phyloP scores from a whole-genome alignment of 2,797 vertebrate species.

The Acipenser ruthenus region DNA sequence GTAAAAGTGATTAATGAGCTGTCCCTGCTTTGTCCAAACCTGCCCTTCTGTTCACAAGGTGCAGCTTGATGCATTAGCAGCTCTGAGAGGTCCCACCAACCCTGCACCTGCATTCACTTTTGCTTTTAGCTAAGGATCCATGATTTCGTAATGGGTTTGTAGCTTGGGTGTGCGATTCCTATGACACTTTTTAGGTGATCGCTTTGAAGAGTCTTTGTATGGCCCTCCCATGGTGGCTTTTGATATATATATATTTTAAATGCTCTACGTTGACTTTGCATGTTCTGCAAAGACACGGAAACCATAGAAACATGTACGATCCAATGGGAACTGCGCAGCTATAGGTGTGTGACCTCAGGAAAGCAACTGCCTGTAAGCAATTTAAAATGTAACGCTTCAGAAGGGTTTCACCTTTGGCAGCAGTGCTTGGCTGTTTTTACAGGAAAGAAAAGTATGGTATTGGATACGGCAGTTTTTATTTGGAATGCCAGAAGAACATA shows the following conservation, averaged over 20 bases:
- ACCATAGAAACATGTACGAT: background rate
- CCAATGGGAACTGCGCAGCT: conserved; percentile 20
- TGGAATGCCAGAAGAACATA: background rate
- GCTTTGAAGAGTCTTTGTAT: too few species aligned
- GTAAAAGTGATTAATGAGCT: conserved; percentile 11
- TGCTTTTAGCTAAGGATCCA: too few species aligned
- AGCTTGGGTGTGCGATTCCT: too few species aligned
- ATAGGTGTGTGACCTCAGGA: conserved; percentile 29
- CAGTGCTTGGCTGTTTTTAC: conserved; percentile 16
- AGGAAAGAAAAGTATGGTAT: conserved; percentile 34
- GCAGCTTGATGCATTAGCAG: conserved; percentile 11
- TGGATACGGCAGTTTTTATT: conserved; percentile 26
- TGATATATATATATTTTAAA: too few species aligned
- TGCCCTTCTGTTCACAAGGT: conserved; percentile 24
- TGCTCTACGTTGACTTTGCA: too few species aligned
- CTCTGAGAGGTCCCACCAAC: background rate
- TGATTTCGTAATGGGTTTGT: too few species aligned
- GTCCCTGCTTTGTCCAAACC: conserved; percentile 24
- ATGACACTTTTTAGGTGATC: too few species aligned
- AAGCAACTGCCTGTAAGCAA: conserved; percentile 47
- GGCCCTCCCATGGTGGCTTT: too few species aligned
- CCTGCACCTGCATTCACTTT: background rate
- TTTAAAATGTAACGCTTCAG: conserved; percentile 34
- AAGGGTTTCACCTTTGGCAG: conserved; percentile 22
- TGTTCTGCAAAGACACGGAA: too few species aligned